Conservation (phyloP, 1,140 invertebrate species). For the Lordiphosa mommai region DNA sequence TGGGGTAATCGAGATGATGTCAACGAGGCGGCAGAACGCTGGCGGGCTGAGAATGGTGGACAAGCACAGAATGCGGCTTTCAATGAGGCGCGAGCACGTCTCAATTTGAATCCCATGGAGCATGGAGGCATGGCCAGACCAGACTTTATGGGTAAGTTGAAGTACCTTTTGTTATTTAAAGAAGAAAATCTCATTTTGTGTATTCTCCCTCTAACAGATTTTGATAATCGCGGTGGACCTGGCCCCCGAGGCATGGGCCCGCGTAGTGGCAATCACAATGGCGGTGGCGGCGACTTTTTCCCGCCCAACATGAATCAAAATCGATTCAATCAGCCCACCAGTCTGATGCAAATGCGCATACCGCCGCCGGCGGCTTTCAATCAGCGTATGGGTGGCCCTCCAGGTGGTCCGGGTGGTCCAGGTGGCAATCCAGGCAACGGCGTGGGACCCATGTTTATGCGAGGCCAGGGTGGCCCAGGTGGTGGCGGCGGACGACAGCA, state of each 20-base stretch:
- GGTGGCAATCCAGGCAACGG: conserved; percentile 44
- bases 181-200: not conserved
- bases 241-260: conserved; percentile 60
- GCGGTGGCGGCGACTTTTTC: conserved; percentile 54
- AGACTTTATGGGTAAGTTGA: conserved; percentile 50
- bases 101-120: conserved; percentile 57
- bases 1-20: conserved; percentile 66
- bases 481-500: conserved; percentile 45
- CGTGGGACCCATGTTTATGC: conserved; percentile 60
- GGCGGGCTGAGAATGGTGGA: conserved; percentile 53
- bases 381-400: conserved; percentile 64
- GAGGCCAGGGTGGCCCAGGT: conserved; percentile 43
- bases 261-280: conserved; percentile 42
- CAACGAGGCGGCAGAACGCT: conserved; percentile 44
- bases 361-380: conserved; percentile 71
- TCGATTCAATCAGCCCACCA: conserved; percentile 74
- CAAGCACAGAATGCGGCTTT: conserved; percentile 37
- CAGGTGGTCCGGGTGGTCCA: conserved; percentile 23
- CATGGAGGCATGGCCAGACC: conserved; percentile 51
- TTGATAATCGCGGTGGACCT: conserved; percentile 52
- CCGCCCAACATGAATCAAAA: conserved; percentile 68
- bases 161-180: too few species aligned
- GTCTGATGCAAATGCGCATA: conserved; percentile 77
- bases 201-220: conserved; percentile 20
- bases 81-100: conserved; percentile 58